Conservation (phyloP, 1,140 invertebrate species). For the Drosophila burlai region DNA sequence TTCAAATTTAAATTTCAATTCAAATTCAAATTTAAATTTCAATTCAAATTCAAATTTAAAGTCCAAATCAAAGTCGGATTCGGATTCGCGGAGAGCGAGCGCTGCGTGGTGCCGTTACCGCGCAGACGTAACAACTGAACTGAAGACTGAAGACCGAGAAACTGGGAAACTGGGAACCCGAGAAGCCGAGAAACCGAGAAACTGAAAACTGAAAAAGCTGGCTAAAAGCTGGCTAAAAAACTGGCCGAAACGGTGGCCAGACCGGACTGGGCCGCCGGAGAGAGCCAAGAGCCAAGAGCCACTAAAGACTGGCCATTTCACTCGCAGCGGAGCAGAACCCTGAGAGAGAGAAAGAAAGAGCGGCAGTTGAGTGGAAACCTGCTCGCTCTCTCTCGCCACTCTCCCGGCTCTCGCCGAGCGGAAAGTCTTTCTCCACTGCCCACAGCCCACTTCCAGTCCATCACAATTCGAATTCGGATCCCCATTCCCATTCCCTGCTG, state of each 20-base stretch:
- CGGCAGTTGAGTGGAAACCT: slow-evolving; percentile 47
- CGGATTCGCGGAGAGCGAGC: slow-evolving; percentile 31
- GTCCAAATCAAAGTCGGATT: background rate
- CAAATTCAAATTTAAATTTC: background rate
- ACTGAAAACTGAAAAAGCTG: slow-evolving; percentile 21
- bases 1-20: slow-evolving; percentile 2
- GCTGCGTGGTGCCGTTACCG: slow-evolving; percentile 78
- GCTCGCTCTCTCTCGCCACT: background rate
- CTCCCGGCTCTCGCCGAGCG: slow-evolving; percentile 31
- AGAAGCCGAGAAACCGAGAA: background rate
- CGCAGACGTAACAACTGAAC: slow-evolving; percentile 78
- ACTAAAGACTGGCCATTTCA: slow-evolving; percentile 69
- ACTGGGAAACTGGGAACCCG: background rate
- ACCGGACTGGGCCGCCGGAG: slow-evolving; percentile 19
- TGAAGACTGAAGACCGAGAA: slow-evolving; percentile 10
- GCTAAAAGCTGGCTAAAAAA: slow-evolving; percentile 44
- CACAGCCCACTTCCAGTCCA: slow-evolving; percentile 3
- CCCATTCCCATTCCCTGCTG: slow-evolving; percentile 25
- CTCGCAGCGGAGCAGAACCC: slow-evolving; percentile 70
- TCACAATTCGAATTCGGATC: background rate
- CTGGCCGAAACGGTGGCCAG: slow-evolving; percentile 58
- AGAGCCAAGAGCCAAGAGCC: slow-evolving; percentile 10
- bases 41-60: background rate
- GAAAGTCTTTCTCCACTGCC: slow-evolving; percentile 36
- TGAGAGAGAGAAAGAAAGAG: background rate